Base-by-base conservation (phyloP, 2,797 vertebrate species). In the Tachyglossus aculeatus region DNA sequence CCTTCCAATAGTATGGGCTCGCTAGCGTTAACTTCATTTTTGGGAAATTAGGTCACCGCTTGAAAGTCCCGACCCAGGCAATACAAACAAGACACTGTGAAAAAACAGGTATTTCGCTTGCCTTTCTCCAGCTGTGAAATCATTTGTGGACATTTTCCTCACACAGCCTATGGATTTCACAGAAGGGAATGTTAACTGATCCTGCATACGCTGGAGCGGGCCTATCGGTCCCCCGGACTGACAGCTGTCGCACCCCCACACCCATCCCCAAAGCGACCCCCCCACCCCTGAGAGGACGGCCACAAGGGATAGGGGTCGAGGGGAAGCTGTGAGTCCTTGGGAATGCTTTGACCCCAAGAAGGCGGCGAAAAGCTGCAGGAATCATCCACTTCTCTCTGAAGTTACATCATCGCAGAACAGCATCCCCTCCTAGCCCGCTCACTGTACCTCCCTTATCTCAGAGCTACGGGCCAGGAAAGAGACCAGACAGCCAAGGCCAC, bases 381-480 rank as follows among this genome's bases (percentile, higher is more conserved):
- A n/a, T n/a, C n/a, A n/a, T 67, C 78, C 72, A 63, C 50, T 64
- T 52, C 78, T 53, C 51, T 78, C 80, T 80, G 60, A 62, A 71
- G 83, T 75, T 83, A 81, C 39, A 37, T 45, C 64, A 58, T n/a
- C n/a, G 34, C 54, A 70, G 74, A 61, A 44, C 75, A 67, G 74
- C 63, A 59, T 68, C 79, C 57, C 44, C 65, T 56, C 50, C 40
- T 54, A 47, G 50, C 44, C 40, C 0, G 9, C 43, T 65, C 37
- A 19, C 62, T 74, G 37, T 54, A 41, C 41, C 64, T 80, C 56
- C 33, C 6, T 62, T 76, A 78, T 71, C 51, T 78, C 57, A 85
- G 78, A 86, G 62, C 25, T 66, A 81, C 86, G 74, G 80, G 75
- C 61, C 78, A 82, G 65, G 38, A 50, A 86, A 64, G 38, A 50